These are phyloP conservation scores for Selene dorsalis DNA, from an alignment of 2,797 vertebrate genomes.

Conservation along the genomic window DNA sequence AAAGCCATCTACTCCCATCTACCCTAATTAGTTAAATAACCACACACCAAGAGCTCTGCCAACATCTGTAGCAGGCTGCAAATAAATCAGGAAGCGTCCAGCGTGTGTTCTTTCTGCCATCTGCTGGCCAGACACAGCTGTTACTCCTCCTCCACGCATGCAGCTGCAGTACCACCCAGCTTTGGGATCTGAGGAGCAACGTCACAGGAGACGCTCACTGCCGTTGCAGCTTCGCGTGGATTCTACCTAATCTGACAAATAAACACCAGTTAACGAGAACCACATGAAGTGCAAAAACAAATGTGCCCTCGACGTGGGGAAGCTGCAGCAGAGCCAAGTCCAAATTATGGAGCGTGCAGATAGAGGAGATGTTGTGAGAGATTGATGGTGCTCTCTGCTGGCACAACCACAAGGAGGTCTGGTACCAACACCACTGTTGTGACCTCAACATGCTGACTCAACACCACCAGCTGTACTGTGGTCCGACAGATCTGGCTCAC, in stretches of 20 bases:
- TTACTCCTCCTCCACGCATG: slow-evolving; percentile 33
- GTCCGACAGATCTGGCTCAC: slow-evolving; percentile 57
- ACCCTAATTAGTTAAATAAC: slow-evolving; percentile 39
- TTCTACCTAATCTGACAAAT: slow-evolving; percentile 42
- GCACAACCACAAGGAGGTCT: slow-evolving; percentile 70
- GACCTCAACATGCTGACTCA: slow-evolving; percentile 72
- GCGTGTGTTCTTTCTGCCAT: slow-evolving; percentile 72
- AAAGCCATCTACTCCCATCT: slow-evolving; percentile 20
- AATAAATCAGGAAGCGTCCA: not conserved
- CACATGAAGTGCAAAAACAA: slow-evolving; percentile 52
- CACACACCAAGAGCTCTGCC: slow-evolving; percentile 34
- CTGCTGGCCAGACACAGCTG: slow-evolving; percentile 68
- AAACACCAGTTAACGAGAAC: slow-evolving; percentile 52
- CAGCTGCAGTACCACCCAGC: not conserved
- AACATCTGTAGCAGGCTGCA: slow-evolving; percentile 34
- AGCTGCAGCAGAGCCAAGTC: slow-evolving; percentile 20
- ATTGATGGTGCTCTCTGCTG: slow-evolving; percentile 46
- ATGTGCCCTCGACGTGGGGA: slow-evolving; percentile 40
- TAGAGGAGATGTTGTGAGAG: slow-evolving; percentile 62
- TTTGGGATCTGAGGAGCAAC: not conserved
- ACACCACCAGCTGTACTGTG: slow-evolving; percentile 57
- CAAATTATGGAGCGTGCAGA: slow-evolving; percentile 33
- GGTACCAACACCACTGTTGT: slow-evolving; percentile 58
- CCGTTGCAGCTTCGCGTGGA: not conserved
- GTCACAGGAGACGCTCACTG: slow-evolving; percentile 6